Evolutionary conservation across 2,888 invertebrate species (phyloP), one percentile per base, ranked within the genome.

Genomic region (Agrotis ipsilon): DNA sequence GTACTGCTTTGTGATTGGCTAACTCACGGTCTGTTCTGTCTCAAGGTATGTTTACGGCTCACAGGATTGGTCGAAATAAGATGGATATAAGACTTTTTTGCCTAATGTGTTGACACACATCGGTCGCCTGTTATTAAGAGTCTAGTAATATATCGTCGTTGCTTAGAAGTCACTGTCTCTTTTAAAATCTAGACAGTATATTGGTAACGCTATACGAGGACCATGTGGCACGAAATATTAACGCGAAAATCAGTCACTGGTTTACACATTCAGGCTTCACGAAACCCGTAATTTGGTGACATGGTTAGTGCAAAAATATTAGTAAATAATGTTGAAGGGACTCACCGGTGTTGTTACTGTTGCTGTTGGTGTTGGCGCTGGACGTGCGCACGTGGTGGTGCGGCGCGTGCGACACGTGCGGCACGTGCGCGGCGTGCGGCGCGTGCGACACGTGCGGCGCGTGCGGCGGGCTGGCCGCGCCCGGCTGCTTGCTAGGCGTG

Each of bases 401-500:
- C 46, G 51, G 19, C 27, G 18, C 16, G 72, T 62, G 72, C 21
- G 43, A 0, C 32, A 6, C 68, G 75, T 86, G 89, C 19, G 64
- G 0, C 2, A 1, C 55, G 64, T 55, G 65, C n/a, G 68, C 0
- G 5, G 0, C 24, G 69, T 63, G 72, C 27, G 61, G 0, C 62
- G 0, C 71, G 71, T 59, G 71, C 24, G 61, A 0, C 24, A 0
- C 60, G 61, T 68, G 72, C 57, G 49, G 3, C 51, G 21, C 72
- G 72, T 72, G 72, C 78, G 89, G 87, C 88, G 92, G 88, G 86
- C 92, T 86, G 82, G 92, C 86, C 89, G 92, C 87, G 80, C 87
- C 62, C 86, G 87, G 72, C 87, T 83, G 91, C 80, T 95, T 95
- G 91, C 83, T 92, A 64, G 95, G 95, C 87, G 95, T 94, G 57